Evolutionary conservation across 2,888 invertebrate genomes (phyloP).

Genomic region (Drymonia ruficornis): DNA sequence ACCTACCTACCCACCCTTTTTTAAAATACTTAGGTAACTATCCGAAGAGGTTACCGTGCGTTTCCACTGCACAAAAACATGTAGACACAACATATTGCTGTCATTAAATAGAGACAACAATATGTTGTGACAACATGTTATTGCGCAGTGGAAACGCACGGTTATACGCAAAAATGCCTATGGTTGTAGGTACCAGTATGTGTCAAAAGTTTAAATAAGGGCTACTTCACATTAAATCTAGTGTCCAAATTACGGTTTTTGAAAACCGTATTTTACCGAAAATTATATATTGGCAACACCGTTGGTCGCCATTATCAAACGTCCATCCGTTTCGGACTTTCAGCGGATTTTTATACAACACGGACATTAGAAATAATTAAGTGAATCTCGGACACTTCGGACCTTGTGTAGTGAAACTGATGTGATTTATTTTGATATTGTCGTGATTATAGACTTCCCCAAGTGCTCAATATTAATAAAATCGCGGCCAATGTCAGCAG

Average conservation of each 20-base stretch:
- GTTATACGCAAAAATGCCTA: no score
- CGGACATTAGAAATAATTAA: slow-evolving; percentile 62
- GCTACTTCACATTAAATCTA: no score
- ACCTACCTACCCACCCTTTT: no score
- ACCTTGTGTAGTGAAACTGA: slow-evolving; percentile 79
- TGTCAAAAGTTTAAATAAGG: no score
- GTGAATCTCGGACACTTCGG: slow-evolving; percentile 70
- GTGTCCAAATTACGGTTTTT: not conserved
- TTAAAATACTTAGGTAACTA: no score
- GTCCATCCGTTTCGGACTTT: slow-evolving; percentile 73
- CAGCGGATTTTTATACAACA: slow-evolving; percentile 64
- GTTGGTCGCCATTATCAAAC: slow-evolving; percentile 73
- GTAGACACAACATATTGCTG: no score
- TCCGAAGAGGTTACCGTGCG: no score
- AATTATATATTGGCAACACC: slow-evolving; percentile 52
- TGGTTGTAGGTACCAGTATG: no score
- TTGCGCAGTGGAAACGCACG: no score
- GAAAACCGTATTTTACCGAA: slow-evolving; percentile 34
- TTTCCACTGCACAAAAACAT: no score
- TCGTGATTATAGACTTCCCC: slow-evolving; percentile 74
- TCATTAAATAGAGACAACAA: no score
- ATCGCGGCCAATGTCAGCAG: slow-evolving; percentile 94
- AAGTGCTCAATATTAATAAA: slow-evolving; percentile 82
- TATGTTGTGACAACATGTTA: no score
- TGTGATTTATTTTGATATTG: slow-evolving; percentile 77